Base-by-base conservation (phyloP, 64 coral and sea anemone genomes). In the Pocillopora damicornis region DNA sequence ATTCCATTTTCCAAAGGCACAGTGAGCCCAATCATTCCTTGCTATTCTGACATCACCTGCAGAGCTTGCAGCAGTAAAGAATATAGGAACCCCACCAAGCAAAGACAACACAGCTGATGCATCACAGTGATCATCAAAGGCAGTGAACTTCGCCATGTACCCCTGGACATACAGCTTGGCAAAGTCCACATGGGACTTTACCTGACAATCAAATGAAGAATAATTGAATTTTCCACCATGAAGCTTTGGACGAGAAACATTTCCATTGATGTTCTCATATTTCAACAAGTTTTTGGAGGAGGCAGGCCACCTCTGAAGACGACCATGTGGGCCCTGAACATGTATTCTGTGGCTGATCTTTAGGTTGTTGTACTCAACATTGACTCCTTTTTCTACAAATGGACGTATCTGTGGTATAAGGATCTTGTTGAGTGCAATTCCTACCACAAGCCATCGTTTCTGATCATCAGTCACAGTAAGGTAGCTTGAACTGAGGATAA, bases 361-460 rank as follows among this genome's bases (percentile, higher is more conserved):
- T 26, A 89, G 87, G 37, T 51, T 69, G 38, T 42, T 79, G 67
- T 89, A 89, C 60, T 80, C 72, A 18, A 71, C 57, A 0, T 69
- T 11, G 16, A 89, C 51, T 13, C 58, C 61, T 23, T 62, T 11
- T 71, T 89, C 63, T 13, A 89, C n/a, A 58, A 89, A 79, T 37
- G 77, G 57, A 34, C 87, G 87, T 16, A 80, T 71, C 38, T 34
- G 76, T 23, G 87, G 87, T 57, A 89, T 18, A 68, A 89, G 77
- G 35, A 71, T 64, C 22, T 51, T 71, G 76, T 89, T 89, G 25
- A 89, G 76, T 20, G 57, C 58, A 37, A 89, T 73, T 62, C 87
- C 87, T 25, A 17, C 76, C 16, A 80, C 77, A 62, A 89, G 45
- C 87, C 87, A 88, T 77, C 87, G 23, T 56, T 68, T 88, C 61